Evolutionary conservation across 2,888 invertebrate genomes (phyloP).

Genomic region (Drosophila fulvimacula): DNA sequence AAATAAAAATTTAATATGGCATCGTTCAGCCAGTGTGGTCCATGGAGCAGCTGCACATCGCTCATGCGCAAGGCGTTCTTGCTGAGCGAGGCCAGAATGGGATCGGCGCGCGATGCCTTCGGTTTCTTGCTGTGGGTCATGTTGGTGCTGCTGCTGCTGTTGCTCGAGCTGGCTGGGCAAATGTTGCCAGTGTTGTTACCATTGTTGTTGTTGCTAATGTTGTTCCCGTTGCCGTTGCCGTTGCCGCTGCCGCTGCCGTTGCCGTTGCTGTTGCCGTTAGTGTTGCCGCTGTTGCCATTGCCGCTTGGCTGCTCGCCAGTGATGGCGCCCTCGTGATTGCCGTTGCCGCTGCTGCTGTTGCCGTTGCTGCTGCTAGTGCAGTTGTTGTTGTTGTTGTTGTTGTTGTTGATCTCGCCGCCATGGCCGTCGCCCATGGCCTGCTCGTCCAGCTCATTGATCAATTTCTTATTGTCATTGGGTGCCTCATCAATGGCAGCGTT

Average conservation of each 20-base stretch:
- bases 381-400: not conserved
- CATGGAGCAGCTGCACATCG: conserved; percentile 91
- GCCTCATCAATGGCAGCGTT: not conserved
- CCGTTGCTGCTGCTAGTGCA: too few relatives aligned
- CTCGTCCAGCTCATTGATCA: conserved; percentile 8
- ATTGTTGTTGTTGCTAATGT: not conserved
- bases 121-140: conserved; percentile 38
- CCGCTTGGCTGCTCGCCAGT: too few relatives aligned
- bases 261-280: not conserved
- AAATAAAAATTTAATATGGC: conserved; percentile 93
- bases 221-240: not conserved
- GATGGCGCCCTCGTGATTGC: not conserved
- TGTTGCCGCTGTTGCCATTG: not conserved
- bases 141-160: conserved; percentile 2
- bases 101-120: conserved; percentile 75
- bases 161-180: conserved; percentile 1
- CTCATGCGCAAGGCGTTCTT: conserved; percentile 87
- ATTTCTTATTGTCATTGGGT: not conserved
- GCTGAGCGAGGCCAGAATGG: conserved; percentile 89
- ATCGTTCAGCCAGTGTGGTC: conserved; percentile 95
- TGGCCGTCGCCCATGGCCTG: conserved; percentile 18
- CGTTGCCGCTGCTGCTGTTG: not conserved
- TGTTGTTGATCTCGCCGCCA: conserved; percentile 8
- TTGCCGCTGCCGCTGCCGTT: not conserved
- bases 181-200: not conserved